Percentiles rank a stretch among this genome's conserved stretches.
phyloP scores from a whole-genome alignment of 1,140 invertebrate species.

The Drosophila watanabei region DNA sequence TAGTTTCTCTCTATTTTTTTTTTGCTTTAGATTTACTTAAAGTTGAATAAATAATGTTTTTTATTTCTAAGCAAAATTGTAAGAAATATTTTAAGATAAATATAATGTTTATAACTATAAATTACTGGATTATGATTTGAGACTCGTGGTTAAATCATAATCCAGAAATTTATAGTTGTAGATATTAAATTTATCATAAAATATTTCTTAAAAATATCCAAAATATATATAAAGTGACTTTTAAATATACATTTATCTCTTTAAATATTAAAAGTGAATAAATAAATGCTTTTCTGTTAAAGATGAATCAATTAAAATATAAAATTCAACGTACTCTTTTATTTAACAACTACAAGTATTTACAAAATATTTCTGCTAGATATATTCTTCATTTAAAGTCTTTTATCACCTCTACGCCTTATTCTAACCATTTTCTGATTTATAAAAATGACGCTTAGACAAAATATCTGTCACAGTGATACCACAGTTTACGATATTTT shows the following conservation, averaged over 20 bases:
- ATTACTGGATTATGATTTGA: no score
- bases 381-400: not conserved
- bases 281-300: no score
- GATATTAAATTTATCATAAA: not conserved
- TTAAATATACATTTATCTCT: no score
- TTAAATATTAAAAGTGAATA: no score
- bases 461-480: not conserved
- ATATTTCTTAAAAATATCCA: not conserved
- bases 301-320: no score
- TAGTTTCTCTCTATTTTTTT: not conserved
- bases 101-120: not conserved
- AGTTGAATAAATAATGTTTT: not conserved
- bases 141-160: not conserved
- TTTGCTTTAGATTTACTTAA: not conserved
- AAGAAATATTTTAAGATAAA: not conserved
- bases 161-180: no score
- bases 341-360: not conserved
- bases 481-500: not conserved
- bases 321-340: no score
- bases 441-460: not conserved
- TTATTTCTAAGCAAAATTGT: not conserved
- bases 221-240: no score
- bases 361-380: not conserved
- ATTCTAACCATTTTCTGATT: not conserved
- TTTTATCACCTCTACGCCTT: not conserved